Evolutionary conservation across 2,797 vertebrate genomes (phyloP), one percentile per base, ranked within the genome.

Genomic region (Thunnus albacares): DNA sequence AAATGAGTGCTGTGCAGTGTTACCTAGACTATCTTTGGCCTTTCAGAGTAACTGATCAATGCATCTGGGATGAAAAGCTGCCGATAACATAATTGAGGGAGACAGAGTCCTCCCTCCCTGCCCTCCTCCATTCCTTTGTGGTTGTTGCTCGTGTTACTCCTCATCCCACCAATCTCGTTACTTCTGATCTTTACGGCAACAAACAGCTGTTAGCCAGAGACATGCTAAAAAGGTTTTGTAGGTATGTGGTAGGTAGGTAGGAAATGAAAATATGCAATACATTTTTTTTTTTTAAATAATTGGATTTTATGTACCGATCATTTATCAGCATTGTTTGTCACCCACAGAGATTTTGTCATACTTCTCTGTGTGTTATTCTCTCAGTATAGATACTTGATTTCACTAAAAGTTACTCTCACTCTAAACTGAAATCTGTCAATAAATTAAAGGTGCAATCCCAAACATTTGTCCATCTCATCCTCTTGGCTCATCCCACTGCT

Each of bases 41-140:
- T 67, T 43, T 65, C 13, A 22, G n/a, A 38, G 49, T 18, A 20
- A 18, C 49, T 22, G 57, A 73, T 69, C 51, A 38, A 66, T 71
- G 71, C 60, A 30, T 71, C 62, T 30, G 15, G 1, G 9, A 63
- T 56, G 30, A 28, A 47, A 30, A 61, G 59, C 55, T 62, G 61
- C 35, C 57, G 43, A 26, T 33, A 58, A 24, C 57, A 22, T 22
- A 26, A 75, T 15, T 28, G 35, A 11, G 35, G 35, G 20, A 28
- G 18, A 64, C 52, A 8, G 2, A 38, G 5, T 14, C 11, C 28
- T 26, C n/a, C 49, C 13, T 38, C n/a, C 8, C 30, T 67, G 2
- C 38, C 17, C 17, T 7, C 20, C 13, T 45, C 24, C 8, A 28
- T 49, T 30, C 20, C 14, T 11, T 3, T 13, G 7, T 26, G 22